Evolutionary conservation across 2,888 invertebrate species (phyloP), one percentile per base, ranked within the genome.

Genomic region (Carpatolechia fugitivella): DNA sequence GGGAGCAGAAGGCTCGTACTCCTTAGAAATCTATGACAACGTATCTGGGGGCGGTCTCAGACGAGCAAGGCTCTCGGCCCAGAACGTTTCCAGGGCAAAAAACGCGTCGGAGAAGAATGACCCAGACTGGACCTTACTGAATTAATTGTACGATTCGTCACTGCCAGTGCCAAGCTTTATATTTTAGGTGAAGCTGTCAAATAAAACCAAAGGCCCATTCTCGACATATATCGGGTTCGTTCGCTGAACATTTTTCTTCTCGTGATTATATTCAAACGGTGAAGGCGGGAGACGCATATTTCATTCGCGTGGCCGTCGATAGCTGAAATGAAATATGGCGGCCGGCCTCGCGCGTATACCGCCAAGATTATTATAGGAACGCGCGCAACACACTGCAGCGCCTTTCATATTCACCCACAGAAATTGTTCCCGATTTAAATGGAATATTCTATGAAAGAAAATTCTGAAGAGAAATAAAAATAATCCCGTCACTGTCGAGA

Each of bases 301-400:
- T 83, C 82, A 82, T 80, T 75, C 78, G 71, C 69, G 72, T 76
- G 72, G 74, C 68, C 78, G 79, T 79, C 82, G 83, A 83, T 83
- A 80, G 75, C 73, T 69, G 58, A 52, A 57, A 66, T 82, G 81
- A 83, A 76, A 77, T 82, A 84, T 75, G 71, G 68, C 52, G 63
- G 57, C 55, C 53, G 62, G 56, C 59, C 44, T 18, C 40, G 16
- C 18, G 33, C 10, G n/a, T 18, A 33, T 10, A 18, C 24, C 29
- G 36, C 64, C 65, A 65, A 56, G 56, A 56, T 59, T 55, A 55
- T 56, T 57, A 58, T 59, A 52, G 60, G 41, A 56, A 57, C 62
- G 52, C 59, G 57, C 56, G 54, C 52, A 57, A 56, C 46, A 41
- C 29, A 44, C 46, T 47, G 38, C 47, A 36, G 14, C 41, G 18